Base-by-base conservation (phyloP, 2,888 invertebrate species). In the Napeogenes inachia region DNA sequence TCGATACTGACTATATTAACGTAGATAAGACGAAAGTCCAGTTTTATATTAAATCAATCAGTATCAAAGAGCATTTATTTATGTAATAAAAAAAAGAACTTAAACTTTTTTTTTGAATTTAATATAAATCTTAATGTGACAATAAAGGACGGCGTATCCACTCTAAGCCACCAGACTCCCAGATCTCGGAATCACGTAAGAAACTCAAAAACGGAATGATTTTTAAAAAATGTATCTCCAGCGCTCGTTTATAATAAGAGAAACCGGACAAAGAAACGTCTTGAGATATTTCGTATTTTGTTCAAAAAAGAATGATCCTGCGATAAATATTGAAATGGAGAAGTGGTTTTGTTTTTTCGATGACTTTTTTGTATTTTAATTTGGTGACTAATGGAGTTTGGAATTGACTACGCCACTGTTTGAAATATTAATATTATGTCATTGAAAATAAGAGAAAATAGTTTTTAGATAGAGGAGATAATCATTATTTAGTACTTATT, bases 281-380 rank as follows among this genome's bases (percentile, higher is more conserved):
- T 46, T 54, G 60, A 74, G 76, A 82, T 78, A 81, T 83, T 85
- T 84, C 77, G 82, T 81, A 82, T 87, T 88, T 87, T 81, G 85
- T 85, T 85, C 85, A 83, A 82, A 89, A 88, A 89, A 81, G 84
- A 81, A 83, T 81, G 88, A 87, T 89, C 83, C 76, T 71, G 84
- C 82, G 89, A 89, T 89, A 89, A 89, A 89, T 89, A 86, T 88
- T 89, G 87, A 88, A 89, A 87, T 84, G 75, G 79, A 80, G 81
- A 84, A 76, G 75, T 79, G 85, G 84, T 81, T 83, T 74, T 80
- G 81, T 75, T 69, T 75, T 74, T 45, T 50, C 64, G 60, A 3
- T 4, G 10, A 10, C 54, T 61, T 66, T 63, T 62, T 58, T 65
- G 67, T 68, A 66, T 72, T 75, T 77, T 77, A 74, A 73, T 73